Base-by-base conservation (phyloP, 1,140 invertebrate genomes). In the Calliopsis andreniformis region DNA sequence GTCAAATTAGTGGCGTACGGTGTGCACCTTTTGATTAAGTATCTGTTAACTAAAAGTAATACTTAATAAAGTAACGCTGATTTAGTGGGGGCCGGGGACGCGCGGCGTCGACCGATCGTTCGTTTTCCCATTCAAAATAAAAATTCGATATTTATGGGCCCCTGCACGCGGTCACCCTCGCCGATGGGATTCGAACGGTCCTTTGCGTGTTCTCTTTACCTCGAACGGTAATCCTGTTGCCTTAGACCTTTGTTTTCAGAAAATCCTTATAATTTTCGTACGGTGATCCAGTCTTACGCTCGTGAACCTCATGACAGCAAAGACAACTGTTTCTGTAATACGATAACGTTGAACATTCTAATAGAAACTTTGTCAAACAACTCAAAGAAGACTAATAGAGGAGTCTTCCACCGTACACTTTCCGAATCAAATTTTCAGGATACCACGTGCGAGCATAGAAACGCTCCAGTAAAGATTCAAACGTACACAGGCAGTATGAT, bases 61-160 rank as follows among this genome's bases (percentile, higher is more conserved):
- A 92, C 91, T 92, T 92, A 92, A 92, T 92, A 92, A 92, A 92
- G 91, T 92, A 92, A 92, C 91, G 88, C 89, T 92, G 91, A 92
- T 92, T 92, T 92, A 92, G 90, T 90, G 87, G 78, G 84, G 82
- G 73, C 78, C 77, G 78, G 78, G 70, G 83, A 85, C 67, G 78
- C 79, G 70, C 79, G 79, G 82, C 86, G 87, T 89, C 89, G 89
- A 86, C 82, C 78, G 82, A 71, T 90, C 87, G 87, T 91, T 91
- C 91, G 87, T 91, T 92, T 91, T 91, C 87, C 90, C 88, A 89
- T 91, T 92, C 87, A 88, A 91, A 91, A 91, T 91, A 91, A 91
- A 85, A 92, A 92, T 92, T 88, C 90, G 87, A 91, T 92, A 92
- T 92, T 92, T 91, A 92, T 92, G 89, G 80, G 85, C 71, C 70